Base-by-base conservation (phyloP, 2,888 invertebrate species). In the Rhabditophanes sp. region DNA sequence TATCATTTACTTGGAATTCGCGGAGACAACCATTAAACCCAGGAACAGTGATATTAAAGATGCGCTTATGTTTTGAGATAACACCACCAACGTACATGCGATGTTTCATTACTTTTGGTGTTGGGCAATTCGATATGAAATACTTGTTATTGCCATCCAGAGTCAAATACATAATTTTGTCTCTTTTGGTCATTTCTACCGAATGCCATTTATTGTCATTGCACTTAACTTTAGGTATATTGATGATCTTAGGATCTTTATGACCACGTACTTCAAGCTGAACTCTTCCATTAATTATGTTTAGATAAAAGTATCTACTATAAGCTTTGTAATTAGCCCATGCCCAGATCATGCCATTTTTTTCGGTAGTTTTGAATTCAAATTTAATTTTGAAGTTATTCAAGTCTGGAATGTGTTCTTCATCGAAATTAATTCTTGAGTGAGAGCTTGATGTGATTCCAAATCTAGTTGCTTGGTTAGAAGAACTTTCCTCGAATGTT, bases 291-390 rank as follows among this genome's bases (percentile, higher is more conserved):
- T 55, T 46, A 8, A 51, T 50, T 16, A 59, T 28, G 29, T 50
- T 44, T 18, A 61, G 37, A 36, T 44, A 42, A 33, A 53, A 51
- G 38, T 61, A 61, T n/a, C 56, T 42, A 3, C 48, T 42, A 42
- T 48, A 56, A 33, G 53, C 55, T 35, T 54, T 55, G 46, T 62
- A 61, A 39, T 51, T 58, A 8, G 60, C 57, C 61, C 59, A 61
- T 2, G 39, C 41, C 61, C 59, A 62, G 4, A 61, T 33, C 42
- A 60, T 45, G 32, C 57, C 58, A 24, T 50, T 42, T n/a, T 46
- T 20, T 11, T 46, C 33, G 5, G 37, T 40, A 5, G 56, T 56
- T 15, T 48, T 41, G 11, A 61, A 27, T 4, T 45, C 39, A 17
- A 60, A 39, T 2, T 44, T 38, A 14, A 61, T 27, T 6, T 42